Evolutionary conservation across 2,888 invertebrate genomes (phyloP).

Genomic region (Drosophila affinis): DNA sequence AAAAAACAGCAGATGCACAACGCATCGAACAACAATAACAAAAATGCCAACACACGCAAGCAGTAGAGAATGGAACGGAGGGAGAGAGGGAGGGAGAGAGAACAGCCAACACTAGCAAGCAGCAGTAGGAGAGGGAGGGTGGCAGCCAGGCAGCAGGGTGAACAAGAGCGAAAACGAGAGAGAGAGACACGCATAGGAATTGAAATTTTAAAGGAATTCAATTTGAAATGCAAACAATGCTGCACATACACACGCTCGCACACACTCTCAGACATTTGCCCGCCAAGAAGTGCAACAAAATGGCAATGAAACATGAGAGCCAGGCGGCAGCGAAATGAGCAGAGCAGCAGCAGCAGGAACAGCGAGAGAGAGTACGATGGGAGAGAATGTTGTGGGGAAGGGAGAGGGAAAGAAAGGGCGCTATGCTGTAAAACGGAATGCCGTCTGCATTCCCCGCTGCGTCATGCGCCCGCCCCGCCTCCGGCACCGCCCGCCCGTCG

Average conservation of each 20-base stretch:
- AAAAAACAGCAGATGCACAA: conserved; percentile 76
- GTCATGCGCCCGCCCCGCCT: conserved; percentile 29
- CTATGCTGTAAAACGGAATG: conserved; percentile 35
- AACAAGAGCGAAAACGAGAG: background rate
- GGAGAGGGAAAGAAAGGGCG: conserved; percentile 22
- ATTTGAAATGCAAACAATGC: conserved; percentile 80
- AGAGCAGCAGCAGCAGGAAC: conserved; percentile 10
- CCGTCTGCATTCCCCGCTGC: conserved; percentile 27
- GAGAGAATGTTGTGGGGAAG: conserved; percentile 2
- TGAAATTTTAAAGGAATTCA: conserved; percentile 74
- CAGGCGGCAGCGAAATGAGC: conserved; percentile 37
- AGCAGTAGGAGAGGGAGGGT: background rate
- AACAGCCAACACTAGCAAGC: background rate
- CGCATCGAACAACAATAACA: conserved; percentile 45
- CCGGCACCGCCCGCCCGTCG: conserved; percentile 46
- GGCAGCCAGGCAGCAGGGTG: background rate
- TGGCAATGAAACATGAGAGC: conserved; percentile 68
- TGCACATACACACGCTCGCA: conserved; percentile 37
- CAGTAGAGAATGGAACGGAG: conserved; percentile 2
- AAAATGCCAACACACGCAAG: conserved; percentile 68
- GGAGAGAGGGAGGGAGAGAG: background rate
- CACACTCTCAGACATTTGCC: conserved; percentile 46
- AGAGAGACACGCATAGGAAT: conserved; percentile 44
- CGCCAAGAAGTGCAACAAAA: conserved; percentile 77
- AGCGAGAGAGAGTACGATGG: conserved; percentile 13